These are phyloP conservation scores for Phlogophora meticulosa DNA, from an alignment of 2,888 invertebrate genomes.

Conservation along the genomic window DNA sequence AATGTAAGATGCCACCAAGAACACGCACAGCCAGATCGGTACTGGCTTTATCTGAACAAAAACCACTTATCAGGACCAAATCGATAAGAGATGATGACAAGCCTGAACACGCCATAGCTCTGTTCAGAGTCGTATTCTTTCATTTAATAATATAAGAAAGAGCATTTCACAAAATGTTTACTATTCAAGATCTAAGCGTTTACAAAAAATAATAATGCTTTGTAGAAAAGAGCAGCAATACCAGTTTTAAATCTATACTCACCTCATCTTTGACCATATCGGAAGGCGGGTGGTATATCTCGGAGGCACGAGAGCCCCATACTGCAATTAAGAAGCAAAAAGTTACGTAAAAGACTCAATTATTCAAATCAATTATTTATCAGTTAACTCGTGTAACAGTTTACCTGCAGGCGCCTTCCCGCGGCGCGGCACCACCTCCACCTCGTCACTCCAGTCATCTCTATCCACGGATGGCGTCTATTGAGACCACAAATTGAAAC, in stretches of 20 bases:
- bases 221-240: too few species aligned
- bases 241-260: constrained; percentile 13
- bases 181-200: background rate
- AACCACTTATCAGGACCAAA: background rate
- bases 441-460: constrained; percentile 87
- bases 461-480: constrained; percentile 84
- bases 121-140: too few species aligned
- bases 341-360: background rate
- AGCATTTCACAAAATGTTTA: background rate
- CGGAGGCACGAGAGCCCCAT: constrained; percentile 84
- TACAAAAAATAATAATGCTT: background rate
- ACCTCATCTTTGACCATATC: constrained; percentile 81
- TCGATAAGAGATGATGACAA: background rate
- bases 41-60: constrained; percentile 92
- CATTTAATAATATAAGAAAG: too few species aligned
- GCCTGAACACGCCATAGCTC: background rate
- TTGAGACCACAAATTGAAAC: constrained; percentile 22
- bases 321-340: constrained; percentile 63
- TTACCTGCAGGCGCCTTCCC: constrained; percentile 76
- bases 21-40: constrained; percentile 97
- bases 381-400: background rate
- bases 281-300: constrained; percentile 76
- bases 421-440: constrained; percentile 72
- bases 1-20: constrained; percentile 97
- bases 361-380: background rate